Evolutionary conservation across 2,888 invertebrate species (phyloP).

Genomic region (Steinernema scapterisci): DNA sequence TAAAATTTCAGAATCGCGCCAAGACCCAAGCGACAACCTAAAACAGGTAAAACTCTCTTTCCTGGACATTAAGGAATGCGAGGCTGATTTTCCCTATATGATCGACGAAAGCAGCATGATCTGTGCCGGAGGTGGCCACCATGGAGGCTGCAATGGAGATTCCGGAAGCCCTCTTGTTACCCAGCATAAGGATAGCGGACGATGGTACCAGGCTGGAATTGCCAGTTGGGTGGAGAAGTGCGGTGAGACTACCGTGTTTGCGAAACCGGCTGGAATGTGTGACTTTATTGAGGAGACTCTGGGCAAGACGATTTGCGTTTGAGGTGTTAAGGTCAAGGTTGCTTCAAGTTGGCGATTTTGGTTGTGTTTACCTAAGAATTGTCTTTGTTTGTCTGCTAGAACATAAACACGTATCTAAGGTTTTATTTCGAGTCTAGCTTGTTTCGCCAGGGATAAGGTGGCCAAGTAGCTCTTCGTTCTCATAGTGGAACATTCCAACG

Average conservation of each 20-base stretch:
- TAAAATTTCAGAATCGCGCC: conserved; percentile 15
- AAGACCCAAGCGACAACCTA: conserved; percentile 16
- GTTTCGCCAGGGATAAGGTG: too few species aligned
- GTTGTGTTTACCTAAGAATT: too few species aligned
- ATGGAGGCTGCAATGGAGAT: conserved; percentile 78
- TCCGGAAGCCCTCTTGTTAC: conserved; percentile 38
- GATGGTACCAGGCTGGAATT: conserved; percentile 37
- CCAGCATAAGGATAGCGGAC: conserved; percentile 27
- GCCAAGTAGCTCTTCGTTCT: too few species aligned
- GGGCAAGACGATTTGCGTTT: conserved; percentile 31
- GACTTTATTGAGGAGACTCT: conserved; percentile 30
- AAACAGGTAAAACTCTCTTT: conserved; percentile 35
- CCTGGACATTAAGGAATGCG: conserved; percentile 33
- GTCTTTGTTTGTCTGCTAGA: too few species aligned
- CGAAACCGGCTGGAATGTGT: conserved; percentile 26
- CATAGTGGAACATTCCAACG: too few species aligned
- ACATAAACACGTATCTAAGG: too few species aligned
- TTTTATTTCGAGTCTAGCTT: too few species aligned
- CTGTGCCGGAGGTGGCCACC: conserved; percentile 72
- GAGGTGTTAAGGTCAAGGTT: too few species aligned
- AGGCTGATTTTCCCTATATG: conserved; percentile 21
- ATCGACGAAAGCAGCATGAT: conserved; percentile 25
- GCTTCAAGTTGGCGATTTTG: too few species aligned
- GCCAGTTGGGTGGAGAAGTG: conserved; percentile 33
- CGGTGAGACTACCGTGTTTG: conserved; percentile 32